Conservation (phyloP, 2,113 vertebrate species). For the Corynorhinus townsendii region DNA sequence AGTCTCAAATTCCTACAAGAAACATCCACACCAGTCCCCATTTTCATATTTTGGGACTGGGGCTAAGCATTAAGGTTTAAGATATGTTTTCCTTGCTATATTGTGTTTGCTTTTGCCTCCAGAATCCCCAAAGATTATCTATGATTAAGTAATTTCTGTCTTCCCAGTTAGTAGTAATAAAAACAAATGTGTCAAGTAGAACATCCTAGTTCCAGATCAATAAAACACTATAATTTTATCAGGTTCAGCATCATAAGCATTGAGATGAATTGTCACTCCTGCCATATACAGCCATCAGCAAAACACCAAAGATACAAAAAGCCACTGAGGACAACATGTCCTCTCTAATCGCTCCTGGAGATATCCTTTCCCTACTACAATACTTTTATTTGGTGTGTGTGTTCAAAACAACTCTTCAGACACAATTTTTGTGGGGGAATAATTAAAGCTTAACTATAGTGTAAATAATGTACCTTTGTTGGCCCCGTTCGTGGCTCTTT, state of each 20-base stretch:
- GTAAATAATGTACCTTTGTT: neutral
- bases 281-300: neutral
- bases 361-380: neutral
- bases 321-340: neutral
- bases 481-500: neutral
- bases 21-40: neutral
- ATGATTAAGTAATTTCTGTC: neutral
- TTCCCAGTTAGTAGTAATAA: neutral
- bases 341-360: neutral
- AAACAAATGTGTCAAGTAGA: constrained; percentile 12
- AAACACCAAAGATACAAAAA: neutral
- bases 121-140: neutral
- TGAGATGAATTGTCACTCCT: neutral
- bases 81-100: neutral
- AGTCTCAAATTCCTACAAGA: neutral
- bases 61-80: neutral
- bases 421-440: neutral
- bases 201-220: neutral
- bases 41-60: neutral
- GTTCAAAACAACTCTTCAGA: constrained; percentile 13
- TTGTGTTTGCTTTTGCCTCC: neutral
- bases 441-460: neutral
- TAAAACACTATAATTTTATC: neutral
- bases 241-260: neutral
- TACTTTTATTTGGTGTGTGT: neutral